Percentiles rank a stretch among this genome's conserved stretches.
Conservation (phyloP, 1,140 invertebrate genomes). For the Pachypeltis micranthus region DNA sequence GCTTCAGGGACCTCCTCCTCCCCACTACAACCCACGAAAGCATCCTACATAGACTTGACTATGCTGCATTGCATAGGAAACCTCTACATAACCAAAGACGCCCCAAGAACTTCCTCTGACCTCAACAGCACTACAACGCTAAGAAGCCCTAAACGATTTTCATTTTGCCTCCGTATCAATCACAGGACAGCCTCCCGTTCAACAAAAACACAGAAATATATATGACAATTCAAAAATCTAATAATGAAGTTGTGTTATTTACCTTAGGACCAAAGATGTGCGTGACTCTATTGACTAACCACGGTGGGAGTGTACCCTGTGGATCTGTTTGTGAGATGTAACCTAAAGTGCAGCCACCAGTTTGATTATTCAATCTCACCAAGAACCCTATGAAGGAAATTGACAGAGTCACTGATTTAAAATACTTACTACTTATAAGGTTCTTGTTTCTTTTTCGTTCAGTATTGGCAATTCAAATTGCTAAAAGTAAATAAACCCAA, state of each 20-base stretch:
- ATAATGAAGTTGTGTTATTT: background rate
- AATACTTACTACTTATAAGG: too few species aligned
- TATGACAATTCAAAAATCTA: too few species aligned
- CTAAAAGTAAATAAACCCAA: too few species aligned
- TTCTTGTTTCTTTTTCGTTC: too few species aligned
- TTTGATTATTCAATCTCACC: conserved; percentile 21
- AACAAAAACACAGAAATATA: background rate
- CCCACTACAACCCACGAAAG: too few species aligned
- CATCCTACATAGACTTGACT: too few species aligned
- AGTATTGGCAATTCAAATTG: too few species aligned
- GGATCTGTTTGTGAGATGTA: conserved; percentile 47
- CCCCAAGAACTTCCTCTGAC: background rate
- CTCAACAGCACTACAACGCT: background rate
- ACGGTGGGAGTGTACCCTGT: conserved; percentile 71
- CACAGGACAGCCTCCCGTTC: background rate
- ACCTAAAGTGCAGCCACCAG: conserved; percentile 23
- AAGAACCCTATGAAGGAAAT: conserved; percentile 26
- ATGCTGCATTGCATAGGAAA: too few species aligned
- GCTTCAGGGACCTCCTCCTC: too few species aligned
- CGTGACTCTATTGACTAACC: conserved; percentile 81
- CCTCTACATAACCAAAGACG: background rate
- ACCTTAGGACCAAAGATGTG: conserved; percentile 70
- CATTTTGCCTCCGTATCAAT: background rate
- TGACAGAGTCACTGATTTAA: background rate
- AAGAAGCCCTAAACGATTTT: background rate